A percentile compares a stretch with the other conserved stretches of the same genome.
phyloP scores from a whole-genome alignment of 1,140 invertebrate genomes.

The Portunus trituberculatus region DNA sequence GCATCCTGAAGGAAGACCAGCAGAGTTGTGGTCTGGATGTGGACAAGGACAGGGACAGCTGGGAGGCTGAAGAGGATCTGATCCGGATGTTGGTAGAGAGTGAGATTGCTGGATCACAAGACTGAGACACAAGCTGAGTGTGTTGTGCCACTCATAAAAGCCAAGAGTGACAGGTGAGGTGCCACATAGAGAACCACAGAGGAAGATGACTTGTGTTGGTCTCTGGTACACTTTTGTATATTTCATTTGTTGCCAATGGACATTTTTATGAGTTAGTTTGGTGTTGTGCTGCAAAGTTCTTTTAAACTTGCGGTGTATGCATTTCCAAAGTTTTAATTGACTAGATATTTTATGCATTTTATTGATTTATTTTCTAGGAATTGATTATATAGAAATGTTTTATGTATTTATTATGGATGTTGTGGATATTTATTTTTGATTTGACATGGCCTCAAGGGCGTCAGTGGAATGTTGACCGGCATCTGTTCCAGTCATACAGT shows the following conservation, averaged over 20 bases:
- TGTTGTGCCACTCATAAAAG: too few species aligned
- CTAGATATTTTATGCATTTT: not conserved
- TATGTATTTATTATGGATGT: not conserved
- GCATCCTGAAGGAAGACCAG: slow-evolving; percentile 34
- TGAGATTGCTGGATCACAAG: not conserved
- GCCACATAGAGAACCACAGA: too few species aligned
- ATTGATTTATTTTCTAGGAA: not conserved
- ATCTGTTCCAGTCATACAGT: too few species aligned
- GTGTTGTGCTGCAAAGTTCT: not conserved
- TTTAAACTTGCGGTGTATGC: not conserved
- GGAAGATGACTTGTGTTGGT: too few species aligned
- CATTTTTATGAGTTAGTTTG: too few species aligned
- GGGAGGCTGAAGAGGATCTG: slow-evolving; percentile 47
- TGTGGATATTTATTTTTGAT: too few species aligned
- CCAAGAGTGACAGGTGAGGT: too few species aligned
- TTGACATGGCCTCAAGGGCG: too few species aligned
- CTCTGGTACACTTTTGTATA: too few species aligned
- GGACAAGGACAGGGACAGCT: slow-evolving; percentile 63
- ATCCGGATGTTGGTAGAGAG: slow-evolving; percentile 45
- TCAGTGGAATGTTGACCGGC: too few species aligned
- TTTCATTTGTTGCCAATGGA: too few species aligned
- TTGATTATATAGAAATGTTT: not conserved
- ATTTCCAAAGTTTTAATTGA: not conserved
- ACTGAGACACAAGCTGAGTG: not conserved
- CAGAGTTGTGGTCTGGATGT: slow-evolving; percentile 25